Conservation (phyloP, 1,140 invertebrate genomes). For the Bathynomus jamesi region DNA sequence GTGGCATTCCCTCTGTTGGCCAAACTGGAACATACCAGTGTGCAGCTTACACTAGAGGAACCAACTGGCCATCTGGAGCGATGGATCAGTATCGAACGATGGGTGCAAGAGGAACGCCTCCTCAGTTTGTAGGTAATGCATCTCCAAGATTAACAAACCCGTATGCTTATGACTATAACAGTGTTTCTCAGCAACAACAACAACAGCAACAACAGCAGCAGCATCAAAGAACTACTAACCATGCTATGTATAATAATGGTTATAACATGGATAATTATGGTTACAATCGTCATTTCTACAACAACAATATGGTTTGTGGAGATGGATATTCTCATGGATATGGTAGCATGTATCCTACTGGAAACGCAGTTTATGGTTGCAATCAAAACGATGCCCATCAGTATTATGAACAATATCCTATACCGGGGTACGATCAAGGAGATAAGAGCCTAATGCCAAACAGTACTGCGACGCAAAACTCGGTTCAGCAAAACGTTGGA, state of each 20-base stretch:
- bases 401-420: slow-evolving; percentile 27
- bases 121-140: slow-evolving; percentile 33
- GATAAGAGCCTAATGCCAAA: slow-evolving; percentile 15
- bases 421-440: slow-evolving; percentile 23
- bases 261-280: slow-evolving; percentile 30
- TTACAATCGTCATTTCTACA: slow-evolving; percentile 37
- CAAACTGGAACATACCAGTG: slow-evolving; percentile 24
- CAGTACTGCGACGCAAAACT: not conserved
- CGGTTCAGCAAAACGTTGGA: not conserved
- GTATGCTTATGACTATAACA: slow-evolving; percentile 40
- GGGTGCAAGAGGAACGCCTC: slow-evolving; percentile 30
- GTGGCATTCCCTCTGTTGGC: slow-evolving; percentile 10
- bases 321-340: slow-evolving; percentile 36
- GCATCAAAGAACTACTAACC: slow-evolving; percentile 12
- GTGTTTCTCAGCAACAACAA: slow-evolving; percentile 42
- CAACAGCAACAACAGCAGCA: slow-evolving; percentile 59
- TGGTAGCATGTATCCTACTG: slow-evolving; percentile 39
- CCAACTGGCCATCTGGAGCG: not conserved
- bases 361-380: not conserved
- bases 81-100: slow-evolving; percentile 24
- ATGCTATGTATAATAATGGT: slow-evolving; percentile 28
- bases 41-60: slow-evolving; percentile 29
- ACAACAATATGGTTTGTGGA: slow-evolving; percentile 37
- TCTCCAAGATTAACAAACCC: slow-evolving; percentile 14
- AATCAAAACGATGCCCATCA: slow-evolving; percentile 18